A percentile compares a stretch with the other conserved stretches of the same genome.
Evolutionary conservation across 2,113 vertebrate genomes (phyloP).

Genomic region (Oryzias curvinotus): DNA sequence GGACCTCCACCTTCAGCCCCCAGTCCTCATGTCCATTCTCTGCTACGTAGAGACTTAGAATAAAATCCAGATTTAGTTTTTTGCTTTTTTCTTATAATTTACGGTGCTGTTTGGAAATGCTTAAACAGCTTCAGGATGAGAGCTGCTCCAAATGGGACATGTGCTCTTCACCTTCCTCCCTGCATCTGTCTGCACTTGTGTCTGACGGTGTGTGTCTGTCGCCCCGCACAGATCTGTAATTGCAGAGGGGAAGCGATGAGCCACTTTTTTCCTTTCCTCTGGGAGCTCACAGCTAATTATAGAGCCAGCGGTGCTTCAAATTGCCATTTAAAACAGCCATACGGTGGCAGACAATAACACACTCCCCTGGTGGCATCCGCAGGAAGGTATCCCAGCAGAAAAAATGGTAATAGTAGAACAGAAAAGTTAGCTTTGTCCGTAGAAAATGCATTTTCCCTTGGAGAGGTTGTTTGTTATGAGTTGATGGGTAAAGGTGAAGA

Average conservation of each 20-base stretch:
- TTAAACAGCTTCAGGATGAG: conserved; percentile 25
- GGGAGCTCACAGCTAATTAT: conserved; percentile 79
- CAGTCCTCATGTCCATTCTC: too few species aligned
- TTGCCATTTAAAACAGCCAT: conserved; percentile 80
- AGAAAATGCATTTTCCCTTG: too few species aligned
- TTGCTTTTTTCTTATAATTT: too few species aligned
- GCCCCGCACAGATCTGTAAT: conserved; percentile 74
- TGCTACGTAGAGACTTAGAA: too few species aligned
- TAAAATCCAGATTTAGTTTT: too few species aligned
- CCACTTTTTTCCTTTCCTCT: conserved; percentile 61
- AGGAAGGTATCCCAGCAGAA: conserved; percentile 33
- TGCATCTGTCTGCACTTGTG: conserved; percentile 49
- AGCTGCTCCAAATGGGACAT: conserved; percentile 12
- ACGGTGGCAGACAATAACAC: conserved; percentile 77
- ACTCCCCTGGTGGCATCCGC: conserved; percentile 66
- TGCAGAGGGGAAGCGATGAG: conserved; percentile 78
- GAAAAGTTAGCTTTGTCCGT: background rate
- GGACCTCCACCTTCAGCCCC: too few species aligned
- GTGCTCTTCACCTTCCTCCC: conserved; percentile 33
- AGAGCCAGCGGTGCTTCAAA: conserved; percentile 80
- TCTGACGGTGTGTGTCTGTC: conserved; percentile 54
- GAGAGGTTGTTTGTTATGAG: too few species aligned
- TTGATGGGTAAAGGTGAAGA: too few species aligned
- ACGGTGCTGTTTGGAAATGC: too few species aligned
- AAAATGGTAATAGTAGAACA: conserved; percentile 3